Evolutionary conservation across 2,797 vertebrate genomes (phyloP), one percentile per base, ranked within the genome.

Genomic region (Premnoplex brunnescens): DNA sequence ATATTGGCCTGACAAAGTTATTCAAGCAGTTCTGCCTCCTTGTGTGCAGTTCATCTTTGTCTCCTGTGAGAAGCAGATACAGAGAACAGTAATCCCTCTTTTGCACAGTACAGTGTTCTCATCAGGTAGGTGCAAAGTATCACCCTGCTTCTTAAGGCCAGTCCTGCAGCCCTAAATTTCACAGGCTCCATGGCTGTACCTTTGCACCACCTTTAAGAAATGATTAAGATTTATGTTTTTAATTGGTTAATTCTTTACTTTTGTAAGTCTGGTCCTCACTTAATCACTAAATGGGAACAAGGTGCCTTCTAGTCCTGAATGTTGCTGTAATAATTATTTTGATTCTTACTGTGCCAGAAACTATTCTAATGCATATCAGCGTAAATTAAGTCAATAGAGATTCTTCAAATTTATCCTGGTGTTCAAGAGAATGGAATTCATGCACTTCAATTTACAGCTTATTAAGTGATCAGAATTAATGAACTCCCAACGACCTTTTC

Each of bases 401-500:
- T 76, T 88, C 95, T 95, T 93, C 93, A 91, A 51, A 95, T 96
- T 97, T 95, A 95, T 81, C 95, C 93, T 95, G 88, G 95, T 96
- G 95, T 95, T 95, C 83, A 46, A 79, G 88, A 96, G 93, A 96
- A 96, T 96, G 89, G 85, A 96, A 96, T 93, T 96, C 85, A 91
- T 81, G 62, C 91, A 84, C 95, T 97, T 96, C 95, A 95, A 94
- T 96, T 96, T 96, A 91, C 94, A 96, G 93, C 91, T 93, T 94
- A 95, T 95, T 94, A 96, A 96, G 95, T 94, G 93, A 96, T 96
- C 96, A 96, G 95, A 95, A 95, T 96, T 96, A 96, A 95, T 97
- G 95, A 97, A 95, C 89, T 92, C 0, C 4, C 80, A 71, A 39
- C 80, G 90, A 90, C 80, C 91, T 95, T 93, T 93, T 90, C 79